phyloP scores from a whole-genome alignment of 2,797 vertebrate genomes.

The Jordanella pulchra region DNA sequence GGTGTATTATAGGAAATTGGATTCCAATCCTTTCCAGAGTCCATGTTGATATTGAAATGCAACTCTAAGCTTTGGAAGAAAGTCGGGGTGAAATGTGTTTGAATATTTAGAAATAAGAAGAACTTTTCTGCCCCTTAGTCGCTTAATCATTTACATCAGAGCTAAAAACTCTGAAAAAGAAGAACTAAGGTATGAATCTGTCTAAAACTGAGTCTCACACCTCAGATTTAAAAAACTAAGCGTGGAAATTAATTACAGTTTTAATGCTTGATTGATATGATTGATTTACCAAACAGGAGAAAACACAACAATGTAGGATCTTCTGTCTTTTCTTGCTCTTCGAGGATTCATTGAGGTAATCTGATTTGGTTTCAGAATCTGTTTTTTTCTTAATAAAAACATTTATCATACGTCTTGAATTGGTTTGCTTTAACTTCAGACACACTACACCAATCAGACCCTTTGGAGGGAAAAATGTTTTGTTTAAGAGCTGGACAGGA shows the following conservation, averaged over 20 bases:
- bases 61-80: slow-evolving; percentile 20
- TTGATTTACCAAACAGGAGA: not conserved
- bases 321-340: not conserved
- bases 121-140: not conserved
- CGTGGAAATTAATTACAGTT: not conserved
- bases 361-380: not conserved
- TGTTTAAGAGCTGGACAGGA: not conserved
- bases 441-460: not conserved
- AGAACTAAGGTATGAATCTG: not conserved
- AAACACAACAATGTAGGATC: not conserved
- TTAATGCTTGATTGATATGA: not conserved
- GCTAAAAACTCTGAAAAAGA: not conserved
- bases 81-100: slow-evolving; percentile 13
- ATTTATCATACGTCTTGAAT: not conserved
- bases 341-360: not conserved
- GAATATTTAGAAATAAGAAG: not conserved
- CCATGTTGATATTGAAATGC: slow-evolving; percentile 33
- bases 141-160: not conserved
- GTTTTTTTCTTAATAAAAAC: not conserved
- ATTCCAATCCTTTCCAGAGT: slow-evolving; percentile 55
- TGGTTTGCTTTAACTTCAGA: not conserved
- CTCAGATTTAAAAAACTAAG: not conserved
- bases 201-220: not conserved
- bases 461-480: not conserved
- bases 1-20: slow-evolving; percentile 64